Conservation (phyloP, 2,113 vertebrate species). For the Gobio gobio region DNA sequence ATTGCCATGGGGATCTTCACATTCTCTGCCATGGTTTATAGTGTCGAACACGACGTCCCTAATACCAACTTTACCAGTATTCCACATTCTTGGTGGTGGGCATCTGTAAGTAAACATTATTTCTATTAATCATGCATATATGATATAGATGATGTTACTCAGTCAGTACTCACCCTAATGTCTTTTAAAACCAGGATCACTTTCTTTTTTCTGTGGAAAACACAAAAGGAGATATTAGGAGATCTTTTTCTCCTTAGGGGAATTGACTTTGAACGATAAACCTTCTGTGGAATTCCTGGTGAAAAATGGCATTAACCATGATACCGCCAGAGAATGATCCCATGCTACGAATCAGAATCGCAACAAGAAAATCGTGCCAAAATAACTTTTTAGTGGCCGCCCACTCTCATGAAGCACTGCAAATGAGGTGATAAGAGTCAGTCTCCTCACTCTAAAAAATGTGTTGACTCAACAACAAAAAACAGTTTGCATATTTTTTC, state of each 20-base stretch:
- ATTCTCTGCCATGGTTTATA: slow-evolving; percentile 85
- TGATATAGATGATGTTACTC: neutral
- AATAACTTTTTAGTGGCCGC: no score
- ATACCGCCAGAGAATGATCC: no score
- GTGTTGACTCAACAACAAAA: no score
- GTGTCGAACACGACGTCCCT: slow-evolving; percentile 80
- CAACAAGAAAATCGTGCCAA: no score
- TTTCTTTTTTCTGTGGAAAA: neutral
- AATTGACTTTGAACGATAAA: neutral
- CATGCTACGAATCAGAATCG: no score
- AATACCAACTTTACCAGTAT: slow-evolving; percentile 84
- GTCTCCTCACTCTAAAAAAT: neutral
- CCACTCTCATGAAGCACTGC: neutral
- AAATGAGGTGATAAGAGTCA: neutral
- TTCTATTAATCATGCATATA: neutral
- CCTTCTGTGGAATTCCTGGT: neutral
- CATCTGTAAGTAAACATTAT: slow-evolving; percentile 77
- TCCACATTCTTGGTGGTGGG: slow-evolving; percentile 85
- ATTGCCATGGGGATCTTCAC: slow-evolving; percentile 85
- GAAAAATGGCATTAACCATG: no score
- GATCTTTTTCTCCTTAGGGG: neutral
- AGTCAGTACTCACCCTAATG: neutral
- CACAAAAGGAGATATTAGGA: neutral
- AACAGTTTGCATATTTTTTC: no score
- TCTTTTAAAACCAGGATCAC: neutral